These are phyloP conservation scores for Helobdella robusta DNA, from an alignment of 2,888 invertebrate species.

Conservation along the genomic window DNA sequence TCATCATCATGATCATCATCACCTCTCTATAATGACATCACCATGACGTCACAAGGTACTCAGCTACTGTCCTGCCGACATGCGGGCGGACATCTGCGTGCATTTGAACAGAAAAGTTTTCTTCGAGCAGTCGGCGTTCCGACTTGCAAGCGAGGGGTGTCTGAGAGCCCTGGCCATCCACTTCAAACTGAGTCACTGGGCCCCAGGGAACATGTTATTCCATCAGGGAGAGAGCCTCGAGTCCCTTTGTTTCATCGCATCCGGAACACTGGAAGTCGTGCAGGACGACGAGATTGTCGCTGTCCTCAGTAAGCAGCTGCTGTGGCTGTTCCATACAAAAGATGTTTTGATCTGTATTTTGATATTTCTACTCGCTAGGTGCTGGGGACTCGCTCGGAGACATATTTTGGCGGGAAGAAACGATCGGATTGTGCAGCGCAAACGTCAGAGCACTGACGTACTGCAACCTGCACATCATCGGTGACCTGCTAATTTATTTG, in stretches of 20 bases:
- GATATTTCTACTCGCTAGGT: too few relatives aligned
- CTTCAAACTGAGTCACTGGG: constrained; percentile 73
- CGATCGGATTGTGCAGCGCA: constrained; percentile 93
- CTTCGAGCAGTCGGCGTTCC: constrained; percentile 54
- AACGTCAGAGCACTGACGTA: constrained; percentile 97
- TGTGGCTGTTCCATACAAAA: background rate
- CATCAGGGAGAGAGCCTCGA: constrained; percentile 98
- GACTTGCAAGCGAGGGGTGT: constrained; percentile 91
- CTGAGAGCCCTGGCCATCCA: constrained; percentile 53
- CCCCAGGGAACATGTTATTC: constrained; percentile 88
- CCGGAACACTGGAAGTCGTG: constrained; percentile 94
- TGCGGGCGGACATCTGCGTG: constrained; percentile 99
- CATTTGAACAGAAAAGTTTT: constrained; percentile 94
- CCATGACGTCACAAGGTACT: constrained; percentile 72
- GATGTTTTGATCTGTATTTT: too few relatives aligned
- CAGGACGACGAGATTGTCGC: constrained; percentile 95
- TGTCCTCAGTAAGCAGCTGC: constrained; percentile 65
- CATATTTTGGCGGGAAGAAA: constrained; percentile 88
- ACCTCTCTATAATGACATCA: too few relatives aligned
- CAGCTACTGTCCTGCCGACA: constrained; percentile 99
- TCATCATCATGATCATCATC: too few relatives aligned
- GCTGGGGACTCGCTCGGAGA: constrained; percentile 99
- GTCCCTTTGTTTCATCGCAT: constrained; percentile 95
- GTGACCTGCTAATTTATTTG: too few relatives aligned
- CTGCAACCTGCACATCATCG: constrained; percentile 98